Conservation (phyloP, 2,888 invertebrate genomes). For the Tiliacea aurago region DNA sequence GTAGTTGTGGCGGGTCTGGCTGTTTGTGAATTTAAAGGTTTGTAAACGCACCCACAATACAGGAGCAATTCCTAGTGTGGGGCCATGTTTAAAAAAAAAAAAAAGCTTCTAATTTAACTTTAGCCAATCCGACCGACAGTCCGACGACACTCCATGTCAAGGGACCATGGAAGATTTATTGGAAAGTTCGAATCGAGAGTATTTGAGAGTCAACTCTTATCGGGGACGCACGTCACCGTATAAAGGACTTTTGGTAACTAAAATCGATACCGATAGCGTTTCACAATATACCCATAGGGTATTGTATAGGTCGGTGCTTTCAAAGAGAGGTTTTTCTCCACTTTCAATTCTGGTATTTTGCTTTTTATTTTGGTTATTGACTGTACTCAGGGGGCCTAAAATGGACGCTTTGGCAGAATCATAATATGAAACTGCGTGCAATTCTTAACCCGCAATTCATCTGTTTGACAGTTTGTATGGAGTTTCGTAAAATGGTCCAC, state of each 20-base stretch:
- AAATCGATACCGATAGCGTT: slow-evolving; percentile 25
- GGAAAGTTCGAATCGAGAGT: slow-evolving; percentile 54
- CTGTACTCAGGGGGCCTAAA: too few species aligned
- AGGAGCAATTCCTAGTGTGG: too few species aligned
- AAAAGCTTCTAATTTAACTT: slow-evolving; percentile 44
- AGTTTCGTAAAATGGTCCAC: too few species aligned
- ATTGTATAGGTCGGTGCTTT: slow-evolving; percentile 15
- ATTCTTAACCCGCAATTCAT: too few species aligned
- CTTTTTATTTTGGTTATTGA: slow-evolving; percentile 42
- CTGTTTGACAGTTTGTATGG: too few species aligned
- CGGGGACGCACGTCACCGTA: slow-evolving; percentile 46
- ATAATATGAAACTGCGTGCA: too few species aligned
- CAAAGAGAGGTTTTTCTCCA: slow-evolving; percentile 30
- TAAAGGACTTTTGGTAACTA: slow-evolving; percentile 41
- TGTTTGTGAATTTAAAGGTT: too few species aligned
- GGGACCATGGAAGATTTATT: slow-evolving; percentile 68
- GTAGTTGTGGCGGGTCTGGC: too few species aligned
- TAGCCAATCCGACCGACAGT: slow-evolving; percentile 32
- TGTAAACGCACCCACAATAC: too few species aligned
- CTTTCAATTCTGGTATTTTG: slow-evolving; percentile 28
- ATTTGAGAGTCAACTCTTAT: slow-evolving; percentile 62
- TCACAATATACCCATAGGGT: slow-evolving; percentile 4
- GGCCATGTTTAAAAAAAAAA: too few species aligned
- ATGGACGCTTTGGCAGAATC: too few species aligned
- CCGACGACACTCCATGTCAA: slow-evolving; percentile 21